These are phyloP conservation scores for Bolinopsis microptera DNA, from an alignment of 37 sponge, comb jelly and placozoan species.

Conservation along the genomic window DNA sequence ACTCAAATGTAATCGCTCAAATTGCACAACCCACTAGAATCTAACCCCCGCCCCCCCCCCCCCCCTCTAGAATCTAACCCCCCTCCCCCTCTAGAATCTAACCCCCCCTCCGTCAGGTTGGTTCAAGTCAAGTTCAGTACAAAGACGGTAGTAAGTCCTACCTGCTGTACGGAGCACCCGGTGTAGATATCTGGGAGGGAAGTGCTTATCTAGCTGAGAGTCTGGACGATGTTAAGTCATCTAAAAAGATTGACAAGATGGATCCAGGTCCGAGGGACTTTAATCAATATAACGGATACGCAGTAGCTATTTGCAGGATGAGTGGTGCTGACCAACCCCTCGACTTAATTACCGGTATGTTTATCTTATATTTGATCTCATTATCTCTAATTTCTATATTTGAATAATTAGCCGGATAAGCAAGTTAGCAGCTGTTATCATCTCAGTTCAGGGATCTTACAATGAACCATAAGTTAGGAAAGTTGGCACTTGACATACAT, in stretches of 20 bases:
- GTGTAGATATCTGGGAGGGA: conserved; percentile 50
- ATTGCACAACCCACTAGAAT: no score
- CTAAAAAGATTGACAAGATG: conserved; percentile 34
- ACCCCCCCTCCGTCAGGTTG: conserved; percentile 15
- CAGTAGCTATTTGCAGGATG: conserved; percentile 24
- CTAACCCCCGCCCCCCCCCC: no score
- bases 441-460: no score
- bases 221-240: conserved; percentile 13
- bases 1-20: no score
- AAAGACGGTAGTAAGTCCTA: neutral
- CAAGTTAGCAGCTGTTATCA: no score
- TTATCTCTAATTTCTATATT: no score
- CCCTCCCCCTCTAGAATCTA: no score
- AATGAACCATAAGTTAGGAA: no score
- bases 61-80: no score
- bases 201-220: conserved; percentile 1
- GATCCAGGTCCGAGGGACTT: neutral
- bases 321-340: conserved; percentile 6
- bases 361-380: no score
- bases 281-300: conserved; percentile 42
- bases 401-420: no score
- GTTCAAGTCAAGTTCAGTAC: conserved; percentile 34
- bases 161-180: conserved; percentile 59
- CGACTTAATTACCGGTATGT: conserved; percentile 37
- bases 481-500: no score